A percentile compares a stretch with the other conserved stretches of the same genome.
Evolutionary conservation across 2,113 vertebrate species (phyloP).

Genomic region (Alces alces): DNA sequence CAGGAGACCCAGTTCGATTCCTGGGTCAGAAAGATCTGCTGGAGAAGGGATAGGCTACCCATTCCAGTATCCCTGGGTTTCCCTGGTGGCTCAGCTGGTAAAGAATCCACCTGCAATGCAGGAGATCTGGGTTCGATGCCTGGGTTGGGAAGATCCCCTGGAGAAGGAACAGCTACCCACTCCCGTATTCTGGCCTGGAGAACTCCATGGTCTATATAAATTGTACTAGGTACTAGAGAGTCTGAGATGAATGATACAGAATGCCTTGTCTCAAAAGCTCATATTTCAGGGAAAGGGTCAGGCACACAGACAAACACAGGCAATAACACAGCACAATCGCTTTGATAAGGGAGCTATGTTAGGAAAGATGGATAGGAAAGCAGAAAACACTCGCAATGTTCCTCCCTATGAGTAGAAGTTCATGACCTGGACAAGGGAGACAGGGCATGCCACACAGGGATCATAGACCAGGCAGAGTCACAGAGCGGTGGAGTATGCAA

Average conservation of each 20-base stretch:
- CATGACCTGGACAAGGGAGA: neutral
- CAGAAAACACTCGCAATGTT: neutral
- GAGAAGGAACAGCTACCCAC: neutral
- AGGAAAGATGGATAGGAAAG: neutral
- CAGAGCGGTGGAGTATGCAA: neutral
- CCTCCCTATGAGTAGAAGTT: neutral
- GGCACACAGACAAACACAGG: neutral
- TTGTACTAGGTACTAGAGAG: neutral
- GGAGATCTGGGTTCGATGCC: neutral
- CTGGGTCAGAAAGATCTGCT: neutral
- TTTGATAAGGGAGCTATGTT: neutral
- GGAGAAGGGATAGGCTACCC: neutral
- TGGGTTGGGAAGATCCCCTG: neutral
- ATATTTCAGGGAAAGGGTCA: neutral
- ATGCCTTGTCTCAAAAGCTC: neutral
- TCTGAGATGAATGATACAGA: neutral
- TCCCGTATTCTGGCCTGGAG: neutral
- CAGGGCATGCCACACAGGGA: neutral
- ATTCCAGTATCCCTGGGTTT: neutral
- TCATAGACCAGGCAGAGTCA: neutral
- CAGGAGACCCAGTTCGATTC: neutral
- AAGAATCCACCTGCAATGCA: neutral
- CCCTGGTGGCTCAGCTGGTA: neutral
- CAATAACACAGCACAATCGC: neutral
- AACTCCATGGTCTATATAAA: neutral